Evolutionary conservation across 2,888 invertebrate species (phyloP), one percentile per base, ranked within the genome.

Genomic region (Copidosoma aretas): DNA sequence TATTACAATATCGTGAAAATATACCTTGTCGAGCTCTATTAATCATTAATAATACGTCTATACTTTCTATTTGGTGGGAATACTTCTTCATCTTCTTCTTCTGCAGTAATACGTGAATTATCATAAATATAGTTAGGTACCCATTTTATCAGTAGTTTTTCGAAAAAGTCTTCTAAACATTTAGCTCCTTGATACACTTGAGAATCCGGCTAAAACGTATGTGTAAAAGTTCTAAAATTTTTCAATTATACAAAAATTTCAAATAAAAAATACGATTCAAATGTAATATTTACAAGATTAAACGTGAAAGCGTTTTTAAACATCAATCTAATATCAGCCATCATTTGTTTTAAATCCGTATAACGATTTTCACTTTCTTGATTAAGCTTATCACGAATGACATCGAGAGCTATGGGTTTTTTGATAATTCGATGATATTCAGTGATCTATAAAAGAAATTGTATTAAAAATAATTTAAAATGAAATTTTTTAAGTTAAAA

Each of bases 221-320:
- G 12, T 46, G 14, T 69, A 74, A 74, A 32, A 46, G 12, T 46
- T 4, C 12, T 46, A 8, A 14, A 46, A 8, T 46, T 15, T 46
- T 46, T 46, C 8, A 32, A 59, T 15, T 15, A 19, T 56, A 19
- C 25, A 43, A 3, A 21, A 46, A n/a, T n/a, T 39, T 57, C n/a
- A 63, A 64, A 46, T 60, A 46, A 46, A 3, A 46, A 14, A 46
- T 12, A 17, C 12, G 4, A 14, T 56, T 22, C 22, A 10, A 51
- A 51, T 51, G 4, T 58, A 41, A 25, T 67, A 86, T 89, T 87
- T 85, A 95, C 95, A 81, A 91, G 88, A 86, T 95, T 94, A 84
- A 91, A 95, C 22, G 87, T 86, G 82, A 91, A 92, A 52, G 95
- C 96, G 86, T 95, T 95, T 82, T 90, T 91, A 86, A 97, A 95